Conservation (phyloP, 2,888 invertebrate genomes). For the Apotomis capreana region DNA sequence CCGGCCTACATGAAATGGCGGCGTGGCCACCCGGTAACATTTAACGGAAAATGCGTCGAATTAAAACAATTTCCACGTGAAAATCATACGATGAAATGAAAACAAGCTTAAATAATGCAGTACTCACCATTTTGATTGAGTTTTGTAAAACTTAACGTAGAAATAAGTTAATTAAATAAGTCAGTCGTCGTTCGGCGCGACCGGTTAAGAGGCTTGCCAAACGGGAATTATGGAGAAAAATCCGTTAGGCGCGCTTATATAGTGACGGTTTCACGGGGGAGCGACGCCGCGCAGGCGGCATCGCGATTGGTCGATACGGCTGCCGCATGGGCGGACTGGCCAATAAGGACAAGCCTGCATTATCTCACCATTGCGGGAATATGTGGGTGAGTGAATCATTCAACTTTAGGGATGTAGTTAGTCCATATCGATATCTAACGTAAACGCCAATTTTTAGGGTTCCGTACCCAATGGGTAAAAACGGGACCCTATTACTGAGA, state of each 20-base stretch:
- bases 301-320: slow-evolving; percentile 75
- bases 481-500: no score
- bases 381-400: slow-evolving; percentile 71
- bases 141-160: slow-evolving; percentile 76
- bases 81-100: slow-evolving; percentile 34
- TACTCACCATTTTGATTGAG: slow-evolving; percentile 81
- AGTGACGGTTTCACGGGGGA: slow-evolving; percentile 73
- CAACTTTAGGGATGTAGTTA: slow-evolving; percentile 44
- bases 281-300: slow-evolving; percentile 72
- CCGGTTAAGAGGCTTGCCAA: slow-evolving; percentile 88
- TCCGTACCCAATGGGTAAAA: no score
- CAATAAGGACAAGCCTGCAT: slow-evolving; percentile 75
- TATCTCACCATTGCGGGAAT: slow-evolving; percentile 80
- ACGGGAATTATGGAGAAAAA: slow-evolving; percentile 83
- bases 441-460: neutral
- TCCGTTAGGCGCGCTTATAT: slow-evolving; percentile 83
- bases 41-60: slow-evolving; percentile 32
- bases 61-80: slow-evolving; percentile 13
- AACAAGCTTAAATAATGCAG: slow-evolving; percentile 44
- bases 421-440: slow-evolving; percentile 41
- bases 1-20: slow-evolving; percentile 70
- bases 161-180: slow-evolving; percentile 73
- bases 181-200: slow-evolving; percentile 84
- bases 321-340: slow-evolving; percentile 76
- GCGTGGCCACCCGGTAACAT: slow-evolving; percentile 64